Evolutionary conservation across 2,797 vertebrate species (phyloP).

Genomic region (Halcyon badia): DNA sequence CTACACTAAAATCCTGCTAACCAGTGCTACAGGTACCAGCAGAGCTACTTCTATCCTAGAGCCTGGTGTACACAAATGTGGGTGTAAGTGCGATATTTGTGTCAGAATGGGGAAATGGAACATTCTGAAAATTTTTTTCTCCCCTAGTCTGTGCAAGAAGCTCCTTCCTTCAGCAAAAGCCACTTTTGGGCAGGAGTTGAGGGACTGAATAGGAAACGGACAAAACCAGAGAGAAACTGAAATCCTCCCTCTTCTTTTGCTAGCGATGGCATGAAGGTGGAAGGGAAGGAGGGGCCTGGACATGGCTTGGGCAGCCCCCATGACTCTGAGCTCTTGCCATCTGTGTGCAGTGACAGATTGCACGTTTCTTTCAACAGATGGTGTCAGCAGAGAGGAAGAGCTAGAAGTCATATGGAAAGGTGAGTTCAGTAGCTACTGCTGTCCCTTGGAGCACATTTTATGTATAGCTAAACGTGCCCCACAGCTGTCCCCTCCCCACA

Average conservation of each 20-base stretch:
- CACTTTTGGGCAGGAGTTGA: neutral
- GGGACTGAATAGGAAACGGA: neutral
- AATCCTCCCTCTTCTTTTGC: neutral
- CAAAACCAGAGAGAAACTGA: neutral
- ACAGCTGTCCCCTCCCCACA: fast-evolving
- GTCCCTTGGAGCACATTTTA: neutral
- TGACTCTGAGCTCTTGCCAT: fast-evolving
- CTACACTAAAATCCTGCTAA: neutral
- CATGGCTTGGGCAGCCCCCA: neutral
- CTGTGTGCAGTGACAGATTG: neutral
- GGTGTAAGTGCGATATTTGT: neutral
- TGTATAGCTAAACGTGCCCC: neutral
- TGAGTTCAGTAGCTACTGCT: neutral
- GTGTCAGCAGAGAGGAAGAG: neutral
- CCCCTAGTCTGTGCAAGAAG: neutral
- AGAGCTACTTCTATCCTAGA: neutral
- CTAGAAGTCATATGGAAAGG: neutral
- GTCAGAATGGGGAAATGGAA: neutral
- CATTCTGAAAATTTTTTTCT: neutral
- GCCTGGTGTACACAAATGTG: fast-evolving
- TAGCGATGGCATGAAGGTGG: neutral
- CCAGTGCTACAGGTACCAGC: neutral
- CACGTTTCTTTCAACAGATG: neutral
- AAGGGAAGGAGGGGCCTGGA: neutral
- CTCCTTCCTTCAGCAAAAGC: neutral